Percentiles rank a stretch among this genome's conserved stretches.
Conservation (phyloP, 2,797 vertebrate genomes). For the Rallus crepitans region DNA sequence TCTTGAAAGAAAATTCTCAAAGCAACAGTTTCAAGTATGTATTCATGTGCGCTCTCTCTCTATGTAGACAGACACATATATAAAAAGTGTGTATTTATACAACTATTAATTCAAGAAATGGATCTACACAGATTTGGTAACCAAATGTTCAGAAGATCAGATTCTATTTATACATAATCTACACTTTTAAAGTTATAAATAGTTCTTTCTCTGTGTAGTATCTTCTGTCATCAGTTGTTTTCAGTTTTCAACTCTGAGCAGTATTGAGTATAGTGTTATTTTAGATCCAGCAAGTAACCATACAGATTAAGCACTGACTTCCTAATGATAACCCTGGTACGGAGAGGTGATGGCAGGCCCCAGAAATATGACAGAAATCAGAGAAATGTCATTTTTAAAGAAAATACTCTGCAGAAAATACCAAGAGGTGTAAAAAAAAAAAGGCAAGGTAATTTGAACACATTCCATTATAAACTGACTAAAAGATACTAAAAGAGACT, state of each 20-base stretch:
- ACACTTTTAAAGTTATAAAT: not conserved
- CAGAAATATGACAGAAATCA: not conserved
- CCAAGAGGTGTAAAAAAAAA: not conserved
- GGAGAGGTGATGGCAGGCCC: not conserved
- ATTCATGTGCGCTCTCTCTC: too few species aligned
- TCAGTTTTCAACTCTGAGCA: not conserved
- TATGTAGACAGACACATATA: not conserved
- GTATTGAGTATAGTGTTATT: not conserved
- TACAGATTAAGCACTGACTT: not conserved
- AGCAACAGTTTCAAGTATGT: not conserved
- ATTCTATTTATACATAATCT: not conserved
- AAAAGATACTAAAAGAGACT: not conserved
- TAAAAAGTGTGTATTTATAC: rapidly evolving
- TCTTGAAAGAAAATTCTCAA: not conserved
- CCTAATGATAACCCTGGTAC: not conserved
- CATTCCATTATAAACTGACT: not conserved
- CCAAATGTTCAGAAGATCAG: not conserved
- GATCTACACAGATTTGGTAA: not conserved
- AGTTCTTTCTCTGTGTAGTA: not conserved
- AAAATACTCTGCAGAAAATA: not conserved
- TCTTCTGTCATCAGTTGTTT: not conserved
- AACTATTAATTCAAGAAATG: not conserved
- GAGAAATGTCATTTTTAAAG: not conserved
- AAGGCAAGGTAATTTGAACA: not conserved
- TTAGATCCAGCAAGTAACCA: not conserved